Evolutionary conservation across 1,140 invertebrate species (phyloP).

Genomic region (Prorops nasuta): DNA sequence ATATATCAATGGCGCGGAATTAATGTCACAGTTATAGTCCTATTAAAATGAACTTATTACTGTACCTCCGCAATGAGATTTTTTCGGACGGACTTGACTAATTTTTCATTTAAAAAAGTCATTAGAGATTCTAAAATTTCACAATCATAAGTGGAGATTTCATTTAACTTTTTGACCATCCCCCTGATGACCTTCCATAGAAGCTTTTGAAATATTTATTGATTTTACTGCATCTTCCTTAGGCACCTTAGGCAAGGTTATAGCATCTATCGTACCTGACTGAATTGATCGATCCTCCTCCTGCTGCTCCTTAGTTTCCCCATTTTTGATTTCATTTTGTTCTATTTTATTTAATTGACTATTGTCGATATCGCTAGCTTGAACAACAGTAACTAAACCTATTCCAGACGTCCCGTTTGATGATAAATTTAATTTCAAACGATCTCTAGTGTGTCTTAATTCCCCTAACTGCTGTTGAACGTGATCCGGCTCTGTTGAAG

Average conservation of each 20-base stretch:
- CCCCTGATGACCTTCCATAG: conserved; percentile 32
- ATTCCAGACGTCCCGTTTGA: conserved; percentile 16
- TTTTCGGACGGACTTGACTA: conserved; percentile 52
- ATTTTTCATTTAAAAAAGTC: conserved; percentile 30
- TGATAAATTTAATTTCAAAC: conserved; percentile 69
- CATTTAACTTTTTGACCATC: conserved; percentile 24
- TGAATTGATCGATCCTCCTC: conserved; percentile 19
- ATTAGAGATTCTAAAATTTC: conserved; percentile 24
- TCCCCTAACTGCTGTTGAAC: conserved; percentile 61
- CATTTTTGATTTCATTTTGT: conserved; percentile 7
- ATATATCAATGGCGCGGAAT: not conserved
- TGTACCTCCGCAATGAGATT: conserved; percentile 36
- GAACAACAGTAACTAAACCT: conserved; percentile 17
- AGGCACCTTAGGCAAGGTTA: conserved; percentile 29
- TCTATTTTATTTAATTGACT: conserved; percentile 15
- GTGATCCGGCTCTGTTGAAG: conserved; percentile 23
- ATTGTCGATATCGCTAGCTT: conserved; percentile 18
- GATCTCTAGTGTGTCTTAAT: conserved; percentile 69
- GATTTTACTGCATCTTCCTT: conserved; percentile 17
- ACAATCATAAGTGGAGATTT: conserved; percentile 33
- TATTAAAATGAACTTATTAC: not conserved
- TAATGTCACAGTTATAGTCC: not conserved
- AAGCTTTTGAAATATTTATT: conserved; percentile 10
- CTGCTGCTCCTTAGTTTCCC: conserved; percentile 11
- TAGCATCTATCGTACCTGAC: conserved; percentile 18